Conservation (phyloP, 2,113 vertebrate species). For the Xenopus borealis region DNA sequence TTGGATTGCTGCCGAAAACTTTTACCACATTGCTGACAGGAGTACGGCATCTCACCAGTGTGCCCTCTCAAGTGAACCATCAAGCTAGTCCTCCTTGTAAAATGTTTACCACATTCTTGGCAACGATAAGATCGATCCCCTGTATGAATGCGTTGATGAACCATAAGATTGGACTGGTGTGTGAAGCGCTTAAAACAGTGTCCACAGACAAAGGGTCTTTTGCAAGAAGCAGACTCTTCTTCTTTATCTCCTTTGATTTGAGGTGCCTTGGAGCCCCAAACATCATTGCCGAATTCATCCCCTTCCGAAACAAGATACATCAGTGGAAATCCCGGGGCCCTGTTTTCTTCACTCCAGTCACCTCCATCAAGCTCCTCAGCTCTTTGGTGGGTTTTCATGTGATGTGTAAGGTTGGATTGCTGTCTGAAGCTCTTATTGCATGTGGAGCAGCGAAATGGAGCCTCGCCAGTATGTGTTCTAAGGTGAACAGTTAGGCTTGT, state of each 20-base stretch:
- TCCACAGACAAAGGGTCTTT: slow-evolving; percentile 43
- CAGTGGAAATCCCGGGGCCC: slow-evolving; percentile 24
- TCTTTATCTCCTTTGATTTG: slow-evolving; percentile 8
- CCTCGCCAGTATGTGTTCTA: slow-evolving; percentile 81
- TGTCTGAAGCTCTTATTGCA: slow-evolving; percentile 57
- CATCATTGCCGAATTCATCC: slow-evolving; percentile 5
- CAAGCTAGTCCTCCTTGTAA: slow-evolving; percentile 31
- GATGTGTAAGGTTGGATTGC: slow-evolving; percentile 55
- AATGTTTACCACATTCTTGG: slow-evolving; percentile 44
- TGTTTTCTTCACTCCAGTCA: slow-evolving; percentile 33
- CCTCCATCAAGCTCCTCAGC: slow-evolving; percentile 25
- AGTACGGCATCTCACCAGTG: slow-evolving; percentile 39
- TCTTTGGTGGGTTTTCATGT: slow-evolving; percentile 55
- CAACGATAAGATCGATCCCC: slow-evolving; percentile 42
- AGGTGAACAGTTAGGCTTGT: slow-evolving; percentile 89
- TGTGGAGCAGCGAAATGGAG: slow-evolving; percentile 44
- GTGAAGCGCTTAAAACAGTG: slow-evolving; percentile 40
- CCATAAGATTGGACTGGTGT: slow-evolving; percentile 38
- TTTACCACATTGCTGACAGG: slow-evolving; percentile 36
- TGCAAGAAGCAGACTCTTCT: slow-evolving; percentile 14
- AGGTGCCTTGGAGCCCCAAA: slow-evolving; percentile 13
- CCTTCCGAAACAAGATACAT: slow-evolving; percentile 33
- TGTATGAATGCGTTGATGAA: slow-evolving; percentile 43
- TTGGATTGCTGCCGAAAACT: slow-evolving; percentile 41
- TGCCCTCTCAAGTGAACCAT: slow-evolving; percentile 40